These are phyloP conservation scores for Aricia agestis DNA, from an alignment of 1,140 invertebrate genomes.

Conservation along the genomic window DNA sequence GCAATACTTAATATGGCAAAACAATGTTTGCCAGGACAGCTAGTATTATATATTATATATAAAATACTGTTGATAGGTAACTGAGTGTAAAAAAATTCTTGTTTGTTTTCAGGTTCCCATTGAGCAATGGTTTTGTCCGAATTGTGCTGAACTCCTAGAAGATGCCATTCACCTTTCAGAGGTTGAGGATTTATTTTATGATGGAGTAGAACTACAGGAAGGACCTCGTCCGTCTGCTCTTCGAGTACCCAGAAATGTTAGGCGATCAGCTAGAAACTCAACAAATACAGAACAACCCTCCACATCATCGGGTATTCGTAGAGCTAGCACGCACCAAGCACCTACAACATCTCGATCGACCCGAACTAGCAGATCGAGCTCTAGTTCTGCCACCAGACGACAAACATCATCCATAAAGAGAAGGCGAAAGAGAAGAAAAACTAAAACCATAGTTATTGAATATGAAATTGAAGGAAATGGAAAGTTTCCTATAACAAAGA, in stretches of 20 bases:
- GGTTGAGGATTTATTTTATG: constrained; percentile 64
- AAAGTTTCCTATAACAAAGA: constrained; percentile 76
- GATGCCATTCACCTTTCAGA: constrained; percentile 68
- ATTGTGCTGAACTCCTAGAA: constrained; percentile 76
- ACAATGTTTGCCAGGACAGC: no score
- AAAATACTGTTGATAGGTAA: no score
- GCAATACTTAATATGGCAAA: no score
- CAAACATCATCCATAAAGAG: constrained; percentile 31
- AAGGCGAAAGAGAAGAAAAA: constrained; percentile 50
- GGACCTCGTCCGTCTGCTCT: constrained; percentile 41
- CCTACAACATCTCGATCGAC: constrained; percentile 36
- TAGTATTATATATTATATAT: no score
- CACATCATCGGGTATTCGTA: constrained; percentile 71
- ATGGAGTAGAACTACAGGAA: constrained; percentile 53
- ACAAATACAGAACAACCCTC: constrained; percentile 64
- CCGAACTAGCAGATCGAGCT: constrained; percentile 26
- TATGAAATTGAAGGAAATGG: constrained; percentile 76
- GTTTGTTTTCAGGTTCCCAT: constrained; percentile 52
- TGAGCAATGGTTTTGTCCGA: constrained; percentile 93
- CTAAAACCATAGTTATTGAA: constrained; percentile 75
- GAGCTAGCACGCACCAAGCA: constrained; percentile 24
- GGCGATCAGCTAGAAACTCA: constrained; percentile 35
- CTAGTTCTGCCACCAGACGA: constrained; percentile 27
- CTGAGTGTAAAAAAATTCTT: no score
- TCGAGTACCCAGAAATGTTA: constrained; percentile 35